Percentiles rank a stretch among this genome's conserved stretches.
These are phyloP conservation scores for Blera fallax DNA, from an alignment of 2,888 invertebrate species.

Conservation along the genomic window DNA sequence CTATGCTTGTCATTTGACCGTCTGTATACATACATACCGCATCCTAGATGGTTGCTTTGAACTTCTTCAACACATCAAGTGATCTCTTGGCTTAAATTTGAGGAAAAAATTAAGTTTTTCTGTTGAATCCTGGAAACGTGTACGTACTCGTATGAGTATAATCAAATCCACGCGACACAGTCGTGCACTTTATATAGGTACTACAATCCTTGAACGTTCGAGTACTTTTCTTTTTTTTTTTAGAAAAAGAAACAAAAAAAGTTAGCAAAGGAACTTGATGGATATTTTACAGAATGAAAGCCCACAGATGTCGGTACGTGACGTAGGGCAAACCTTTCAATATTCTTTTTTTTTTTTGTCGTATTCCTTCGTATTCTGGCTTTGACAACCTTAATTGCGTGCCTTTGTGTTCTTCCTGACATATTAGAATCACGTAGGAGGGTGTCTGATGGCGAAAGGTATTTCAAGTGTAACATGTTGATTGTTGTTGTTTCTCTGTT, in stretches of 20 bases:
- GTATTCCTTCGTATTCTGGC: not conserved
- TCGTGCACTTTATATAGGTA: too few species aligned
- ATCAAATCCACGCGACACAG: too few species aligned
- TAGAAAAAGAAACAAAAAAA: not conserved
- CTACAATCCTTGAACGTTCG: too few species aligned
- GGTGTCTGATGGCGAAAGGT: conserved; percentile 29
- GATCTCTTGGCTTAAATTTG: too few species aligned
- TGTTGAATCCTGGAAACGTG: too few species aligned
- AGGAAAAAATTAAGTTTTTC: too few species aligned
- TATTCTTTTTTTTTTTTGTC: not conserved
- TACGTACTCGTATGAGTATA: too few species aligned
- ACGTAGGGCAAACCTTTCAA: not conserved
- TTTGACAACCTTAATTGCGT: conserved; percentile 20
- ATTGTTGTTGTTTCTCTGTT: not conserved
- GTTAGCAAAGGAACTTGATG: conserved; percentile 31
- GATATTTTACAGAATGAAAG: conserved; percentile 1
- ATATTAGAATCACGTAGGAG: conserved; percentile 50
- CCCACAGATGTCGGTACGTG: conserved; percentile 12
- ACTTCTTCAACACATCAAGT: too few species aligned
- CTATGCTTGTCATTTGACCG: too few species aligned
- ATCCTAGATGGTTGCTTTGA: too few species aligned
- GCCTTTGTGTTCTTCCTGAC: conserved; percentile 43
- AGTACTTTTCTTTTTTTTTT: not conserved
- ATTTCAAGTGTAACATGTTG: conserved; percentile 4
- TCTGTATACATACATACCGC: too few species aligned